Evolutionary conservation across 2,888 invertebrate species (phyloP), one percentile per base, ranked within the genome.

Genomic region (Temnothorax rugatulus): DNA sequence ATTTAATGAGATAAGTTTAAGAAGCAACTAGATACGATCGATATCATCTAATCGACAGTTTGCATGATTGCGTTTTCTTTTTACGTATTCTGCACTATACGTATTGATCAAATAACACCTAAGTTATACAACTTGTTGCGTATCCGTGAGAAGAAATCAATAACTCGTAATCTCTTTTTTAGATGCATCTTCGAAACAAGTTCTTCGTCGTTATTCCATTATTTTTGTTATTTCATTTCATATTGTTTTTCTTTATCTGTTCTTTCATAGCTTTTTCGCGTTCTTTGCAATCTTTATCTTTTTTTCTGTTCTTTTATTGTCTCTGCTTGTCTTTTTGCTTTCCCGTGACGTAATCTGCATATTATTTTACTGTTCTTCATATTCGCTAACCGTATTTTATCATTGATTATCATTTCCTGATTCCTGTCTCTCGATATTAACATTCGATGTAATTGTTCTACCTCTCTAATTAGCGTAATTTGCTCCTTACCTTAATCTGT

Each of bases 1-100:
- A 29, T 50, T 50, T 66, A 66, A 71, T 50, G 38, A 13, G 15
- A 77, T 79, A 71, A 69, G 11, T 79, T 71, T 75, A 79, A 66
- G 52, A 82, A 44, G 61, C 71, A 73, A 63, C 11, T 68, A 47
- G 44, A 81, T 66, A 71, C 38, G 63, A 68, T 71, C 18, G 63
- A 75, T 74, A 54, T 69, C 41, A 71, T 66, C 82, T 79, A 59
- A 77, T 85, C 47, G 74, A 64, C 75, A 77, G 57, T 86, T 38
- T 84, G 88, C 88, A 90, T 83, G 86, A 63, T 47, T 54, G 64
- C 75, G 54, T 79, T 77, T 82, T 57, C 52, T 81, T 57, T 11
- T 74, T 47, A 75, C 21, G n/a, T 52, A 63, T 63, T 61, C 15
- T 74, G 63, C 34, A 76, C 13, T 34, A 29, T 25, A 64, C 21